Base-by-base conservation (phyloP, 2,888 invertebrate genomes). In the Ormyrus pomaceus region DNA sequence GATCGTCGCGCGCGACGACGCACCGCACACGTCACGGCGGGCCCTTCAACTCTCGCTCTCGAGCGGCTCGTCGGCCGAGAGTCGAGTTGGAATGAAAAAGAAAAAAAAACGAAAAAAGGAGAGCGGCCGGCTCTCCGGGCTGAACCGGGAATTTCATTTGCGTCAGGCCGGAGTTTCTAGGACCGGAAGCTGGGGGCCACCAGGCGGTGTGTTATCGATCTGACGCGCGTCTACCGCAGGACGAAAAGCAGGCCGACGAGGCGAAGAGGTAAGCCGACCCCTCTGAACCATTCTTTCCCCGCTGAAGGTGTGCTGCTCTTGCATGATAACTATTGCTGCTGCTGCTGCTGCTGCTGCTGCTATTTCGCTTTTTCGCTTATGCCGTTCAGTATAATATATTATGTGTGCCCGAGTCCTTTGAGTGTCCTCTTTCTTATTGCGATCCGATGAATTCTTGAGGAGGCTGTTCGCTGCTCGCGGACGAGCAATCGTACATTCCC, bases 201-300 rank as follows among this genome's bases (percentile, higher is more conserved):
- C 59, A 55, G 70, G 69, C 55, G 64, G 76, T 69, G 73, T 64
- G 59, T 75, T 77, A 77, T 80, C 76, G 80, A 80, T 80, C 80
- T 74, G 65, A 45, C 53, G 51, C 74, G 58, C 71, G 73, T 68
- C n/a, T 6, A 34, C 19, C 45, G 53, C 78, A 81, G 72, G 81
- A 79, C 81, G 78, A 79, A 79, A 79, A 81, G 75, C 79, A 72
- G 79, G 81, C 81, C 79, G 79, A 68, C 71, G 50, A 55, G 6
- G 77, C 70, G 70, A 71, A 56, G 65, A 77, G 77, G 81, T 81
- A 77, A 81, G 77, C 65, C 68, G 59, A 19, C 19, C 19, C 19
- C 19, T 19, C 19, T 19, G 19, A 1, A 1, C 19, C 19, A 0
- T 19, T 19, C 19, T 19, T 19, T 19, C 19, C 19, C 1, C 19